These are phyloP conservation scores for Scortum barcoo DNA, from an alignment of 2,113 vertebrate genomes.

Conservation along the genomic window DNA sequence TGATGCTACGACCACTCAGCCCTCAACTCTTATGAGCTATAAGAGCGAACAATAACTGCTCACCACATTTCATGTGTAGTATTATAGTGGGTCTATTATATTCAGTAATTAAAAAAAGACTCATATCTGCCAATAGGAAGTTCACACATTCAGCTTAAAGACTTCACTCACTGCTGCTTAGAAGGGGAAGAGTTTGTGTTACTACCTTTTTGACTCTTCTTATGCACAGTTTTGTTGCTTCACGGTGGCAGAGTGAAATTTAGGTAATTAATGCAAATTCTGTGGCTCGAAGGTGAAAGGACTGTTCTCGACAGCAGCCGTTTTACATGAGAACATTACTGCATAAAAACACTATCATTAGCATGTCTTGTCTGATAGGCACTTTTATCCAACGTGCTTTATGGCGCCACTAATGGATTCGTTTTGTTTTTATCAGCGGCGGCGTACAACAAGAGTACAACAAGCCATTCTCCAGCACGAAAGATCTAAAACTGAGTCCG, in stretches of 20 bases:
- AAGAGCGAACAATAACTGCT: not conserved
- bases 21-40: not conserved
- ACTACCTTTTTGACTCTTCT: too few species aligned
- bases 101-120: too few species aligned
- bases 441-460: not conserved
- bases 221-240: not conserved
- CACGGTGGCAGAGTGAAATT: not conserved
- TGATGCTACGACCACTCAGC: not conserved
- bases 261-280: not conserved
- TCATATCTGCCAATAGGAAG: not conserved
- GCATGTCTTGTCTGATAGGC: not conserved
- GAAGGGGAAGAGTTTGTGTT: not conserved
- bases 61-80: not conserved
- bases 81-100: not conserved
- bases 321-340: conserved; percentile 4
- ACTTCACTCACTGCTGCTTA: not conserved
- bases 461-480: not conserved
- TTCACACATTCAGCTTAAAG: not conserved
- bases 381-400: not conserved
- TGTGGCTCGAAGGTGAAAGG: not conserved
- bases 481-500: not conserved
- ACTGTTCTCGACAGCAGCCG: not conserved
- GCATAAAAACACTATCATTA: not conserved
- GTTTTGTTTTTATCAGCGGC: not conserved
- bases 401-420: not conserved